Evolutionary conservation across 2,797 vertebrate genomes (phyloP), one percentile per base, ranked within the genome.

Genomic region (Malacoraja senta): DNA sequence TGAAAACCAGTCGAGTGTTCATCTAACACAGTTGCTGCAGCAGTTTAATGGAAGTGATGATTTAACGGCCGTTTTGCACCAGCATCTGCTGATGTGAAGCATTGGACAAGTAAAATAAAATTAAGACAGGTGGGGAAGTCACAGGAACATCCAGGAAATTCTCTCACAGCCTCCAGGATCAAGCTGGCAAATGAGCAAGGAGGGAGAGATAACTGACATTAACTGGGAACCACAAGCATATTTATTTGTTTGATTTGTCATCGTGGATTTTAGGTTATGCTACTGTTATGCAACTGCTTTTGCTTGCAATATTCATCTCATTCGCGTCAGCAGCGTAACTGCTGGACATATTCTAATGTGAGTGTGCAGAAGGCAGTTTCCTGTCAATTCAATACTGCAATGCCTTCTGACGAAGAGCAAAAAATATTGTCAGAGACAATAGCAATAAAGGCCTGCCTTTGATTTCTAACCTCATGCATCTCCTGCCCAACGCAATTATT

Each of bases 371-470:
- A 29, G 71, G 90, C 68, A 92, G 26, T 76, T 38, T 38, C 38
- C 26, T 76, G 90, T 76, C 71, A 9, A 58, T 74, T 92, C 72
- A 92, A 92, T 72, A 92, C 76, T 76, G 19, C 90, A 92, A 71
- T 8, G 71, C 38, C 72, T 74, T 92, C 88, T 92, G 71, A 91
- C 15, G 71, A 92, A 76, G 38, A 76, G 71, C 35, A 92, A 15
- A 92, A 15, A 92, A 92, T 76, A 76, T 92, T 92, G 71, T 92
- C 90, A 92, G 35, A 24, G 71, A 76, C 71, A 92, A 38, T 1
- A 26, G 71, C 72, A 76, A 91, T 76, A 76, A 92, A 58, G 71
- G 71, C 38, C 24, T 76, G 72, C 76, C 68, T 92, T n/a, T 74
- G 72, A 29, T 76, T 44, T 92, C 71, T n/a, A 76, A 76, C 38